Percentiles rank a stretch among this genome's conserved stretches.
Evolutionary conservation across 2,888 invertebrate genomes (phyloP).

Genomic region (Zaprionus lineosus): DNA sequence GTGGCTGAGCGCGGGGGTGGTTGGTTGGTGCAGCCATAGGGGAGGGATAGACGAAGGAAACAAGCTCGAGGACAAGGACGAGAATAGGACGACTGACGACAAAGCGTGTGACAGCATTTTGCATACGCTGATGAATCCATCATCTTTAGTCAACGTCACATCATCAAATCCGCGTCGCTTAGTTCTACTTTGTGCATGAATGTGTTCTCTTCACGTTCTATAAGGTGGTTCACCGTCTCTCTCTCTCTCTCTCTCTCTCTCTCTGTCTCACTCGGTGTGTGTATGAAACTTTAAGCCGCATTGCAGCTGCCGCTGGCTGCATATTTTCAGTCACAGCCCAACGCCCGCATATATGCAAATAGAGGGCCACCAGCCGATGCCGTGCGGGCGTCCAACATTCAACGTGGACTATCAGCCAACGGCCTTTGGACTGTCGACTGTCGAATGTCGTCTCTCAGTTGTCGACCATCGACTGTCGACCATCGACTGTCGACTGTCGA

Average conservation of each 20-base stretch:
- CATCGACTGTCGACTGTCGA: constrained; percentile 38
- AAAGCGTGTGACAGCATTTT: constrained; percentile 78
- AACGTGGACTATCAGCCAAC: constrained; percentile 5
- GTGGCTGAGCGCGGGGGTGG: not conserved
- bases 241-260: not conserved
- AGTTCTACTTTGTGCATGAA: constrained; percentile 59
- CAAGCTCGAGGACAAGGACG: constrained; percentile 25
- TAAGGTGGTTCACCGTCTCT: too few species aligned
- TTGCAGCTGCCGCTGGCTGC: constrained; percentile 38
- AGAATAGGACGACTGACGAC: constrained; percentile 54
- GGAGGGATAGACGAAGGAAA: not conserved
- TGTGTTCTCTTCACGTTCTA: too few species aligned
- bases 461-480: not conserved
- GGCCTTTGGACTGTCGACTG: not conserved
- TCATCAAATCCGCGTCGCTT: constrained; percentile 78
- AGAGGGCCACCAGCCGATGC: constrained; percentile 16
- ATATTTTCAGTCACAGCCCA: constrained; percentile 30
- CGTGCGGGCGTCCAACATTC: constrained; percentile 63
- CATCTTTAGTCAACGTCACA: constrained; percentile 81
- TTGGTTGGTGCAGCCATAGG: too few species aligned
- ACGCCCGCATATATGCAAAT: constrained; percentile 56
- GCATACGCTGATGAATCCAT: constrained; percentile 81
- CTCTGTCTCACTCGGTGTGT: not conserved
- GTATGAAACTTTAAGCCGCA: constrained; percentile 37
- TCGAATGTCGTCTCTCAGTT: too few species aligned